Evolutionary conservation across 2,888 invertebrate genomes (phyloP).

Genomic region (Chymomyza procnemis): DNA sequence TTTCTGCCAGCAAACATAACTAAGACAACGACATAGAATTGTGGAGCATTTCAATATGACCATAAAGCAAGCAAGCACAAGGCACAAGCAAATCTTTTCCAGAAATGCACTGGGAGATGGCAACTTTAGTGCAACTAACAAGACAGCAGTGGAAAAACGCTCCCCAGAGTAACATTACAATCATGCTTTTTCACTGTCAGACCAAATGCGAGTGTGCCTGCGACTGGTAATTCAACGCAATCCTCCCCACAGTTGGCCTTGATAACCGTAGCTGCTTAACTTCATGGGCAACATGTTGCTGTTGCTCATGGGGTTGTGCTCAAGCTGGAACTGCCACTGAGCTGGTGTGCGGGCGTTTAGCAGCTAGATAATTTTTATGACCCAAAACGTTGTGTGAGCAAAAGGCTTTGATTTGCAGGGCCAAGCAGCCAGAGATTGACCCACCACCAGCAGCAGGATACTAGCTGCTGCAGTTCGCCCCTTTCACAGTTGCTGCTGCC

Average conservation of each 20-base stretch:
- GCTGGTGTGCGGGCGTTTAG: slow-evolving; percentile 48
- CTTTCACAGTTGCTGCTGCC: slow-evolving; percentile 34
- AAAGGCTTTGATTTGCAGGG: slow-evolving; percentile 32
- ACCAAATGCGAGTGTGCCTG: background rate
- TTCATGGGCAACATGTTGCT: slow-evolving; percentile 50
- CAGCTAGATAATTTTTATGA: slow-evolving; percentile 65
- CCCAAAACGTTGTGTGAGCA: slow-evolving; percentile 32
- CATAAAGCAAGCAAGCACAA: background rate
- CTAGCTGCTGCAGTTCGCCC: slow-evolving; percentile 28
- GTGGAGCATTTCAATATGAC: slow-evolving; percentile 16
- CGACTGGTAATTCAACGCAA: background rate
- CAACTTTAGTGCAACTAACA: slow-evolving; percentile 43
- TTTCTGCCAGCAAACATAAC: slow-evolving; percentile 20
- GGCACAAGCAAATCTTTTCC: slow-evolving; percentile 23
- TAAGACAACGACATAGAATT: slow-evolving; percentile 7
- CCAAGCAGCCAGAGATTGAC: slow-evolving; percentile 61
- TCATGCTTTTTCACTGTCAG: slow-evolving; percentile 17
- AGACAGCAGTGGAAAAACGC: slow-evolving; percentile 28
- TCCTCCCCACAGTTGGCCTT: slow-evolving; percentile 2
- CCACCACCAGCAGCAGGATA: slow-evolving; percentile 49
- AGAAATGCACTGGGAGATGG: slow-evolving; percentile 26
- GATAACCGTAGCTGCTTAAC: slow-evolving; percentile 10
- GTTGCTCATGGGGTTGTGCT: background rate
- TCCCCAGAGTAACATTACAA: slow-evolving; percentile 67
- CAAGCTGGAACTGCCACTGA: background rate